Conservation (phyloP, 2,888 invertebrate genomes). For the Cartodere bifasciata region DNA sequence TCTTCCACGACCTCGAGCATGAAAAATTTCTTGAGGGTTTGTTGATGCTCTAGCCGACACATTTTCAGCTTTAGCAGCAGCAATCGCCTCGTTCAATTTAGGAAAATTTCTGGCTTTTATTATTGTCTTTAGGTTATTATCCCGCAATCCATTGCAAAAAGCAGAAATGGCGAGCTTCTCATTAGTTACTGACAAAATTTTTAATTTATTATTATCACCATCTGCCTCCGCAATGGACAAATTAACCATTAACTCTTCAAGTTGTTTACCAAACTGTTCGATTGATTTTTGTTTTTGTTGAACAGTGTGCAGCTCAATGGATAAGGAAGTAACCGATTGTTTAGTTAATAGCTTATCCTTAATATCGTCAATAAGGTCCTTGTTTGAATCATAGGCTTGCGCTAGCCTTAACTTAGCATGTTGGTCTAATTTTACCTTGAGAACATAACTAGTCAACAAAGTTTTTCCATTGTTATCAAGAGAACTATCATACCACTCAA, state of each 20-base stretch:
- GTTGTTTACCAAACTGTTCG: conserved; percentile 12
- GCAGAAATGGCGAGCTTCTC: conserved; percentile 16
- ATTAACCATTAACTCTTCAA: conserved; percentile 13
- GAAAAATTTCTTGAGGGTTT: neutral
- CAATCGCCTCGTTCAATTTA: conserved; percentile 11
- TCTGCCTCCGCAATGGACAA: conserved; percentile 15
- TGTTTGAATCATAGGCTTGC: conserved; percentile 7
- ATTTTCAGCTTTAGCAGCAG: conserved; percentile 11
- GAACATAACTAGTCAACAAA: conserved; percentile 14
- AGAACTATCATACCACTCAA: conserved; percentile 14
- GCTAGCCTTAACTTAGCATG: conserved; percentile 13
- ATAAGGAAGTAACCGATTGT: conserved; percentile 12
- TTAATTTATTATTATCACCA: conserved; percentile 7
- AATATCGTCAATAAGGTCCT: conserved; percentile 12
- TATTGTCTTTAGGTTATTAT: conserved; percentile 12
- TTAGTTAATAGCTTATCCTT: conserved; percentile 13
- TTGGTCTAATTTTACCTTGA: conserved; percentile 13
- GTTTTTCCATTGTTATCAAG: conserved; percentile 14
- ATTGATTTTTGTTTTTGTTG: conserved; percentile 12
- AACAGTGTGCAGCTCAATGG: conserved; percentile 10
- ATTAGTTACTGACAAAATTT: conserved; percentile 12
- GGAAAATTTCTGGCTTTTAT: conserved; percentile 13
- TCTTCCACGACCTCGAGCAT: neutral
- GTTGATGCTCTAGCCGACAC: conserved; percentile 1
- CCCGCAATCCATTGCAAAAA: conserved; percentile 15